phyloP scores from a whole-genome alignment of 2,797 vertebrate genomes.

The Malacoraja senta region DNA sequence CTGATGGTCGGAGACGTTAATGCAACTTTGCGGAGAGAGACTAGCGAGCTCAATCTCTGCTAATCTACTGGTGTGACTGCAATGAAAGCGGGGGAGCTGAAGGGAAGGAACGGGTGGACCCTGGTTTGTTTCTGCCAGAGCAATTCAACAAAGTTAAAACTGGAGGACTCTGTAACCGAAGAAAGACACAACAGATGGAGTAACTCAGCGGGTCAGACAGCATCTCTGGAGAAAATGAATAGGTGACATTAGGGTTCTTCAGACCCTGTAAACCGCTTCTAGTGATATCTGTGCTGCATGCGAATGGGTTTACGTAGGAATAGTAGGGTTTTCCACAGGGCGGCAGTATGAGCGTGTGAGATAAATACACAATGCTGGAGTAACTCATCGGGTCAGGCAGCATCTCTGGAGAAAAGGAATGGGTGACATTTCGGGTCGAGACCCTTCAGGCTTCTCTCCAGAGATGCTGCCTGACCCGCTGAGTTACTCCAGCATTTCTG shows the following conservation, averaged over 20 bases:
- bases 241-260: too few species aligned
- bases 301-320: too few species aligned
- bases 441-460: too few species aligned
- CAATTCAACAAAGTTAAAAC: conserved; percentile 34
- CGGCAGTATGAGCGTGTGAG: not conserved
- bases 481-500: too few species aligned
- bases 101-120: conserved; percentile 65
- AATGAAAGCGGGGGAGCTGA: conserved; percentile 62
- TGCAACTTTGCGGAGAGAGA: not conserved
- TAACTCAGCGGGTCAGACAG: too few species aligned
- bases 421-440: too few species aligned
- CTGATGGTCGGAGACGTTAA: not conserved
- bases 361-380: too few species aligned
- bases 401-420: too few species aligned
- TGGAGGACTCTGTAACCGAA: not conserved
- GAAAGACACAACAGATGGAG: too few species aligned
- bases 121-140: conserved; percentile 59
- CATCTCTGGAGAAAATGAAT: too few species aligned
- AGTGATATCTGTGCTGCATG: not conserved
- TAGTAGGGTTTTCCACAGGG: not conserved
- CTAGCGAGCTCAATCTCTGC: conserved; percentile 34
- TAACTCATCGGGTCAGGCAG: too few species aligned
- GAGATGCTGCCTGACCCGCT: too few species aligned
- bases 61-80: conserved; percentile 64
- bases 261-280: not conserved